Percentiles rank a stretch among this genome's conserved stretches.
phyloP scores from a whole-genome alignment of 2,797 vertebrate genomes.

The Pelobates cultripes region DNA sequence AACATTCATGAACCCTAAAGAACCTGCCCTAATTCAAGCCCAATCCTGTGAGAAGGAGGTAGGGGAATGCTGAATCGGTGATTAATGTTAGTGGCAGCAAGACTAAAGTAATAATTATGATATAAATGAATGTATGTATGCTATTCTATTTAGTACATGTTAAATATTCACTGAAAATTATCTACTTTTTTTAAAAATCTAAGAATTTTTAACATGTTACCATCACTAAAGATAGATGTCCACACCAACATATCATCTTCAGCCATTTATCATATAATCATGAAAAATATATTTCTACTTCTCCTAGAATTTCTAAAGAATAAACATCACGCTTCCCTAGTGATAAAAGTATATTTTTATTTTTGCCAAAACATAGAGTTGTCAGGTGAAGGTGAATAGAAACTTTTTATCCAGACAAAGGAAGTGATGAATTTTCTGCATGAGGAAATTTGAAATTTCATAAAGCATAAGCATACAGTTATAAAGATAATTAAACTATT shows the following conservation, averaged over 20 bases:
- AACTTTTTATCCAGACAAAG: constrained; percentile 24
- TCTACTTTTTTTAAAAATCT: no score
- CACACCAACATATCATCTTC: constrained; percentile 54
- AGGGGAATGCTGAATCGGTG: no score
- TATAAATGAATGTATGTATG: no score
- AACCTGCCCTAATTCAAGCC: no score
- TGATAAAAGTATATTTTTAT: not conserved
- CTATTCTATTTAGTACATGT: no score
- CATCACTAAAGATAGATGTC: constrained; percentile 33
- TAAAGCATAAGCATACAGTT: constrained; percentile 16
- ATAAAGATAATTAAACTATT: constrained; percentile 36
- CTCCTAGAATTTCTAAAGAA: constrained; percentile 11
- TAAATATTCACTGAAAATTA: no score
- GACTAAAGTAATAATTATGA: no score
- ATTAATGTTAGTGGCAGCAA: no score
- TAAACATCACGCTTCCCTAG: no score
- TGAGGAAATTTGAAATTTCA: constrained; percentile 27
- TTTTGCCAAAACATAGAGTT: constrained; percentile 39
- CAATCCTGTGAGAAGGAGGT: no score
- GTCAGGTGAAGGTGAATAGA: not conserved
- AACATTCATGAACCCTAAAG: no score
- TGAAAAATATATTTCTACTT: constrained; percentile 39
- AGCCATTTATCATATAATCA: constrained; percentile 56
- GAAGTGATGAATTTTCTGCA: constrained; percentile 24
- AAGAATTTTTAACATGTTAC: constrained; percentile 6